Base-by-base conservation (phyloP, 2,888 invertebrate species). In the Agriopis marginaria region DNA sequence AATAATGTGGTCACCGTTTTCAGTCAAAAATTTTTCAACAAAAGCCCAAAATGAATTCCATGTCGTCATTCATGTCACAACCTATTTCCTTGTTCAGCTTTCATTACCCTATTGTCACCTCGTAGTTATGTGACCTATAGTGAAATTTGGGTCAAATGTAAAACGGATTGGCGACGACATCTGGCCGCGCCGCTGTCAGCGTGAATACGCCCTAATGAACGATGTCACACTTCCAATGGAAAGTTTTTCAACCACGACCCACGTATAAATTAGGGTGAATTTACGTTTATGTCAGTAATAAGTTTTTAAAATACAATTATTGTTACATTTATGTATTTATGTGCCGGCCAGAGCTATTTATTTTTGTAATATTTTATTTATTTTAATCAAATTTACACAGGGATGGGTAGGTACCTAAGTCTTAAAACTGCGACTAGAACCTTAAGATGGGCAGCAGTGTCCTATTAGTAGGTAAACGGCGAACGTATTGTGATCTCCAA, bases 191-290 rank as follows among this genome's bases (percentile, higher is more conserved):
- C 82, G 82, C 84, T 84, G 86, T 84, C 85, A 82, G 70, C 73
- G 78, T 91, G 89, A 90, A 90, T 89, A 81, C 83, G 75, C 85
- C 75, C 84, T 91, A 90, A 91, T 90, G 90, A 91, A 91, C 86
- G 83, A 86, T 88, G 87, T 82, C 84, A 84, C 82, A 81, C 80
- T 76, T 84, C 83, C 80, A 84, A 82, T 84, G 77, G 69, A 77
- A 82, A 83, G 78, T 86, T 87, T 88, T 87, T 83, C 79, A 81
- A 80, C 79, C 56, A 12, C 47, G 17, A 14, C n/a, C 64, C 66
- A 68, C 64, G 67, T 67, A 67, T 12, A 51, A 72, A 69, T 68
- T 63, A 60, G 59, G 59, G 59, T 23, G 12, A 54, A 44, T 44
- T 50, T 56, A 17, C 17, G 49, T 51, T 39, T 54, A 49, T 23